phyloP scores from a whole-genome alignment of 2,797 vertebrate genomes.

The Crenuchus spilurus region DNA sequence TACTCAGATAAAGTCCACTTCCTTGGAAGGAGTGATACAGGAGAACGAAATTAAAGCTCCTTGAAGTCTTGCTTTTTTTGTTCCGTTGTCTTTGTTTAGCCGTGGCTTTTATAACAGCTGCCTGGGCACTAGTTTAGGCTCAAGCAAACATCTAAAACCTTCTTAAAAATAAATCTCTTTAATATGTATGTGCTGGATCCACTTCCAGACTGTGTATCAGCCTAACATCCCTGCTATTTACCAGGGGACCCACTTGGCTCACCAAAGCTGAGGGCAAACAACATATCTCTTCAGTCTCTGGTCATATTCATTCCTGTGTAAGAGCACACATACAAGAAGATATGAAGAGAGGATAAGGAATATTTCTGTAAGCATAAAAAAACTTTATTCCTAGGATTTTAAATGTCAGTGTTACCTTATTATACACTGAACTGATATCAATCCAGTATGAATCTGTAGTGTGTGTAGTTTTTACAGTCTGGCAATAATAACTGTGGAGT shows the following conservation, averaged over 20 bases:
- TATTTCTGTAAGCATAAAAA: not conserved
- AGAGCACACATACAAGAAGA: not conserved
- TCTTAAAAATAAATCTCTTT: constrained; percentile 4
- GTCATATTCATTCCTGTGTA: not conserved
- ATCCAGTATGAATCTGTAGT: not conserved
- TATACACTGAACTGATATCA: too few relatives aligned
- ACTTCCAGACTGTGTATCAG: not conserved
- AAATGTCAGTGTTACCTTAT: too few relatives aligned
- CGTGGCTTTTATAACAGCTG: not conserved
- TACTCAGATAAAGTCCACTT: constrained; percentile 17
- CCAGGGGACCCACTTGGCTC: not conserved
- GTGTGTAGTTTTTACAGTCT: not conserved
- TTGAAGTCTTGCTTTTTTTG: not conserved
- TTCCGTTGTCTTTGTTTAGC: not conserved
- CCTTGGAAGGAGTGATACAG: not conserved
- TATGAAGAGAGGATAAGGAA: not conserved
- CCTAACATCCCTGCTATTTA: not conserved
- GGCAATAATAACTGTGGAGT: not conserved
- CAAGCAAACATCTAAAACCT: not conserved
- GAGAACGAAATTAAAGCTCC: constrained; percentile 6
- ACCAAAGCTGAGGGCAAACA: not conserved
- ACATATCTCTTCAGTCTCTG: not conserved
- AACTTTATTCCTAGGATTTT: not conserved
- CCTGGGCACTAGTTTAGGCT: not conserved
- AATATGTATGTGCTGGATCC: not conserved